phyloP scores from a whole-genome alignment of 2,113 vertebrate species.

The Gasterosteus aculeatus region DNA sequence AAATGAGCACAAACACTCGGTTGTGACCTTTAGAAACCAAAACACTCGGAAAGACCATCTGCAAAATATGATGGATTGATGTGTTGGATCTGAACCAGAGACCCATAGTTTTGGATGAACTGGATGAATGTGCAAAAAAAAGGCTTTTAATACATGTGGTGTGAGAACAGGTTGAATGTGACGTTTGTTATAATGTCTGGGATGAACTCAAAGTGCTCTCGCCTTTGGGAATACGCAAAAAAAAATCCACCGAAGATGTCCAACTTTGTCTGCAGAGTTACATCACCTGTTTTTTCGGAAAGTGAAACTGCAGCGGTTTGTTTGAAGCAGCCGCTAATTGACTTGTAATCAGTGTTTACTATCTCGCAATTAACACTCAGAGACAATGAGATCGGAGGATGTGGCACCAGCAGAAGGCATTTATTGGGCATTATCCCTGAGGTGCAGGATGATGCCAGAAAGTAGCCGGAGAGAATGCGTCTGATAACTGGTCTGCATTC shows the following conservation, averaged over 20 bases:
- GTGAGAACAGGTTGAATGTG: slow-evolving; percentile 52
- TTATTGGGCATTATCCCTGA: slow-evolving; percentile 65
- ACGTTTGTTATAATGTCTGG: slow-evolving; percentile 67
- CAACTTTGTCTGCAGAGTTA: slow-evolving; percentile 28
- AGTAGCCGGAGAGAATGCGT: slow-evolving; percentile 55
- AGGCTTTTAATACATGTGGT: slow-evolving; percentile 54
- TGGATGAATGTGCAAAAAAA: slow-evolving; percentile 41
- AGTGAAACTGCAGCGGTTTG: slow-evolving; percentile 17
- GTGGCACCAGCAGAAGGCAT: slow-evolving; percentile 59
- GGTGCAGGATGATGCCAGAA: slow-evolving; percentile 62
- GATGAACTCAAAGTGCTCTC: slow-evolving; percentile 64
- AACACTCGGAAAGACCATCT: slow-evolving; percentile 44
- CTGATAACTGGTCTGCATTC: slow-evolving; percentile 68
- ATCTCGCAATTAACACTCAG: slow-evolving; percentile 71
- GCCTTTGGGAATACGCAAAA: slow-evolving; percentile 51
- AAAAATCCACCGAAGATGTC: slow-evolving; percentile 31
- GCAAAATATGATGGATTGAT: slow-evolving; percentile 57
- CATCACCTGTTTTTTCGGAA: slow-evolving; percentile 35
- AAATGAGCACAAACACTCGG: slow-evolving; percentile 20
- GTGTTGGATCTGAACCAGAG: slow-evolving; percentile 43
- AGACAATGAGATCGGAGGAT: slow-evolving; percentile 62
- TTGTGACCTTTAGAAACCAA: slow-evolving; percentile 45
- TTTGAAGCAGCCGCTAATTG: slow-evolving; percentile 58
- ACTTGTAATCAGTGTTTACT: slow-evolving; percentile 73
- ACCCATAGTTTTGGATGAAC: slow-evolving; percentile 40